Base-by-base conservation (phyloP, 2,113 vertebrate genomes). In the Marmota monax region DNA sequence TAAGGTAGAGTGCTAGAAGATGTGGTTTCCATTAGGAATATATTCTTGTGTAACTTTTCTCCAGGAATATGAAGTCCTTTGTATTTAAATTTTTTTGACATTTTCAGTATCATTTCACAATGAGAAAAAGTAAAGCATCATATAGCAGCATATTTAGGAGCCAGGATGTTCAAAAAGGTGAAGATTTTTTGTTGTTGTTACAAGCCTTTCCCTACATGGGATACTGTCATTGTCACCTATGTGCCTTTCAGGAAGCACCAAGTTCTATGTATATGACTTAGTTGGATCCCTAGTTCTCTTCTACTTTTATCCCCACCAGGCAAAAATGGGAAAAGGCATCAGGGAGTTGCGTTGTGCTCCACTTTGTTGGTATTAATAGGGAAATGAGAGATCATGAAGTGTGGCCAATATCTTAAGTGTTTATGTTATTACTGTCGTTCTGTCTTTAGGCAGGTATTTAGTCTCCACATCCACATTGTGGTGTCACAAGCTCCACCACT, bases 31-130 rank as follows among this genome's bases (percentile, higher is more conserved):
- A 16, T 37, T 73, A 78, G 70, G 7, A 96, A 73, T 91, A 10
- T 23, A 22, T 51, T 76, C 34, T 86, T 58, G 29, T 9, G 0
- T 48, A 42, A 90, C 32, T 18, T 94, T 91, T 74, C 45, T 91
- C 72, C 27, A 88, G 32, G 39, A 96, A 88, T 51, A 20, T 76
- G 29, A 92, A 93, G 9, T 92, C 51, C 53, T 93, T 93, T 87
- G 13, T 39, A 51, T 74, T 80, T 86, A 42, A 90, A 94, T 69
- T 39, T 73, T 73, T 6, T 9, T 84, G 84, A 84, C 42, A 25
- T 89, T 84, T 80, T 48, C 32, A 12, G 32, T 77, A n/a, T 80
- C 48, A 78, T 53, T 92, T 93, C 76, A 93, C 82, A 78, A 51
- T 69, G 58, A 91, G 63, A 90, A 95, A 58, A 84, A 95, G 84